Evolutionary conservation across 2,797 vertebrate species (phyloP).

Genomic region (Sebastes miniatus): DNA sequence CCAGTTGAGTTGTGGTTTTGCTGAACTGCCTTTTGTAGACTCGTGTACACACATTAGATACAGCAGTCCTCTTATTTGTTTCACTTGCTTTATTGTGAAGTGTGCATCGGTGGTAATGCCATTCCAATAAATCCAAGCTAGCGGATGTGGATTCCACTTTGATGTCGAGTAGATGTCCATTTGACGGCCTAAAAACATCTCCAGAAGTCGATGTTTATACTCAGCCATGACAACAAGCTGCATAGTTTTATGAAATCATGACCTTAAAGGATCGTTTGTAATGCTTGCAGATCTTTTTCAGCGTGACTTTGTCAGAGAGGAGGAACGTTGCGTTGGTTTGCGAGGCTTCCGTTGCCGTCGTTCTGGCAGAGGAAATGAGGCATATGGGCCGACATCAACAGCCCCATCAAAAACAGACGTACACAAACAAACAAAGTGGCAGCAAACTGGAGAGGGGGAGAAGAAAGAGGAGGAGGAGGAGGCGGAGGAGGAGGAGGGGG

Average conservation of each 20-base stretch:
- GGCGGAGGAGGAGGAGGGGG: not conserved
- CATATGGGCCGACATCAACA: slow-evolving; percentile 58
- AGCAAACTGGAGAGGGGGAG: slow-evolving; percentile 43
- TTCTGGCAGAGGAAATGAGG: slow-evolving; percentile 56
- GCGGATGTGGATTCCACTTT: not conserved
- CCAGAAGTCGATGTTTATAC: not conserved
- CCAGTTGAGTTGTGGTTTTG: slow-evolving; percentile 59
- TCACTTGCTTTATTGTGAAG: slow-evolving; percentile 21
- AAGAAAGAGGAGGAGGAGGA: not conserved
- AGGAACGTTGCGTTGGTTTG: not conserved
- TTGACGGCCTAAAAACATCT: not conserved
- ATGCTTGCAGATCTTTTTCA: not conserved
- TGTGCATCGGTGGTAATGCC: not conserved
- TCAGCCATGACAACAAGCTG: not conserved
- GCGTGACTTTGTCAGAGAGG: slow-evolving; percentile 3
- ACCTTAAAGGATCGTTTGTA: not conserved
- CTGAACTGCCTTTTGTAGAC: slow-evolving; percentile 56
- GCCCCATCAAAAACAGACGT: slow-evolving; percentile 66
- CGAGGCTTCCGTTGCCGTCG: slow-evolving; percentile 30
- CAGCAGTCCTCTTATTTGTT: slow-evolving; percentile 40
- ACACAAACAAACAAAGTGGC: slow-evolving; percentile 74
- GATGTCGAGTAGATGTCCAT: not conserved
- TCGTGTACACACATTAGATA: slow-evolving; percentile 47
- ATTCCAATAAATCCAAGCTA: not conserved
- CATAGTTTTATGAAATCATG: not conserved